A percentile compares a stretch with the other conserved stretches of the same genome.
Evolutionary conservation across 1,140 invertebrate genomes (phyloP).

Genomic region (Drosophila mayri): DNA sequence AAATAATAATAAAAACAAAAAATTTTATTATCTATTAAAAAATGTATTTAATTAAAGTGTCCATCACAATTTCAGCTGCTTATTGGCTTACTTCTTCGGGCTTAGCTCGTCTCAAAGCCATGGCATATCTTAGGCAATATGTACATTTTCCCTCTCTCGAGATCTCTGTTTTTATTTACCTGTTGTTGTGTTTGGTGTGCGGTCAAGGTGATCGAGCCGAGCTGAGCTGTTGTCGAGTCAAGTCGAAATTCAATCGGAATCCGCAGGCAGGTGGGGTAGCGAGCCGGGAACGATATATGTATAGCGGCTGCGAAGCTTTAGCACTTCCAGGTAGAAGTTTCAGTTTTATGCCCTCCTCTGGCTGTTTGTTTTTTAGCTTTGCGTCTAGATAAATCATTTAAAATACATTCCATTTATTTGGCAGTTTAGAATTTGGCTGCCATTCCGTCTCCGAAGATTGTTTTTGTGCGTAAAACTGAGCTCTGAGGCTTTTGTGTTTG

Average conservation of each 20-base stretch:
- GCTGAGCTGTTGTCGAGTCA: constrained; percentile 35
- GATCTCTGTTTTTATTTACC: constrained; percentile 13
- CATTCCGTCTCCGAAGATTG: constrained; percentile 33
- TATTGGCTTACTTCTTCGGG: constrained; percentile 15
- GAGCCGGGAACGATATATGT: constrained; percentile 32
- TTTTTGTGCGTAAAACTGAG: constrained; percentile 61
- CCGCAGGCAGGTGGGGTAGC: constrained; percentile 43
- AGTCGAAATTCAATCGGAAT: constrained; percentile 43
- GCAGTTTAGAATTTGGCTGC: constrained; percentile 66
- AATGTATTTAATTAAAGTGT: background rate
- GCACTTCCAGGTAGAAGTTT: constrained; percentile 76
- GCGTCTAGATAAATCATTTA: constrained; percentile 73
- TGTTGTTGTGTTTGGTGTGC: constrained; percentile 32
- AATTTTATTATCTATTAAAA: background rate
- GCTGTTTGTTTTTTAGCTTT: constrained; percentile 23
- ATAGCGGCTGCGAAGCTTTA: constrained; percentile 42
- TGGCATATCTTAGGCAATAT: constrained; percentile 47
- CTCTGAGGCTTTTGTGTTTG: constrained; percentile 26
- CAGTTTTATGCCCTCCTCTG: constrained; percentile 44
- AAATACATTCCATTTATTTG: constrained; percentile 65
- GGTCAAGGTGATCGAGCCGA: constrained; percentile 72
- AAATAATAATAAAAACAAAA: background rate
- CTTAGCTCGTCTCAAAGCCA: constrained; percentile 6
- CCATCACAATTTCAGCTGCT: background rate
- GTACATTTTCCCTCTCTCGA: constrained; percentile 49